Base-by-base conservation (phyloP, 2,113 vertebrate genomes). In the Triplophysa siluroides region DNA sequence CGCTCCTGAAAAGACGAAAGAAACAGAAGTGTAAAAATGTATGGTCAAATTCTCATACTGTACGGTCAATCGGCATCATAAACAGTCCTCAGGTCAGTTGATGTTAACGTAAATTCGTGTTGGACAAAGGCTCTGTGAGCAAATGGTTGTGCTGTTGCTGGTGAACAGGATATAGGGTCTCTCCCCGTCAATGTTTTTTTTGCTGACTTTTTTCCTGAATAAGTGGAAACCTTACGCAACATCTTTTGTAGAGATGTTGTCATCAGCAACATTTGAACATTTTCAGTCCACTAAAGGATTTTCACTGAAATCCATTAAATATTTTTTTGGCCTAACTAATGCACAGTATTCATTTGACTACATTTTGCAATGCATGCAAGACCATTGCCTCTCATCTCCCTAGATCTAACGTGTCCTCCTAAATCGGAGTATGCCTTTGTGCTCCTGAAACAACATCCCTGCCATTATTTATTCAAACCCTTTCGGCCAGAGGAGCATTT, bases 1-100 rank as follows among this genome's bases (percentile, higher is more conserved):
- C 58, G 93, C 91, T 62, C 91, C 95, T 93, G 24, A 26, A 21
- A 85, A 60, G 78, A 18, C 67, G 21, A 21, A 5, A 69, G 79
- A 69, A 68, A 1, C 24, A 58, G 84, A 65, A 88, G 16, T 72
- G 70, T 54, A 78, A 1, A 78, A 72, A 54, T 58, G 21, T 62
- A 11, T 8, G 26, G 47, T 56, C 50, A 18, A 23, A 65, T 7
- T 23, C 12, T 58, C 8, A 12, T 33, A 33, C 60, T 1, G 63
- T n/a, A 16, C 19, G 16, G 41, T 56, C 23, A 78, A 45, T 16
- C 26, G 11, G 7, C 50, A 24, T 58, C 63, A 43, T 52, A 13
- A 14, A 52, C 47, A 13, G 47, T 52, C 47, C 14, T 52, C 47
- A 5, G 13, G 47, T 52, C 47, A 52, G 14, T 18, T 52, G 47